Evolutionary conservation across 1,140 invertebrate species (phyloP).

Genomic region (Nasonia vitripennis): DNA sequence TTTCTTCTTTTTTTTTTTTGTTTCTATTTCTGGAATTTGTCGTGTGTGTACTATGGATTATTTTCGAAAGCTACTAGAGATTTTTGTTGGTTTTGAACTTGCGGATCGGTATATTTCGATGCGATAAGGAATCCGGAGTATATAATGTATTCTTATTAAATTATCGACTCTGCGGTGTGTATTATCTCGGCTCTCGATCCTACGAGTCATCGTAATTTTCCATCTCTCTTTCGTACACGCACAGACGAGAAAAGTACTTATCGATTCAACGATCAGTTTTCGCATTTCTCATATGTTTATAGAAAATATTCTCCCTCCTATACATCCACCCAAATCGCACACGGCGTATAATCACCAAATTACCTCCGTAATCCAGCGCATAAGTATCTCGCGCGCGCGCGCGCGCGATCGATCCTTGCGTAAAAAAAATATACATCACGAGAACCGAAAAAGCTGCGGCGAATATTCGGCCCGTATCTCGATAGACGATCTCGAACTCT

Average conservation of each 20-base stretch:
- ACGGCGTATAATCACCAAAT: slow-evolving; percentile 11
- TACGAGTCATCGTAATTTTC: slow-evolving; percentile 5
- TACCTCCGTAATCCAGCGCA: neutral
- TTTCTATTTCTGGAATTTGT: neutral
- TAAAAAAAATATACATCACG: neutral
- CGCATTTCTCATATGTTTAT: neutral
- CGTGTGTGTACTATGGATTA: too few species aligned
- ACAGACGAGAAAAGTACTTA: neutral
- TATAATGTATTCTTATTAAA: slow-evolving; percentile 21
- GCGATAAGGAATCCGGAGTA: neutral
- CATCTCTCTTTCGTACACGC: neutral
- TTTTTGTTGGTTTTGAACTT: too few species aligned
- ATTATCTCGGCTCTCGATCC: neutral
- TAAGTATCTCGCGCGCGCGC: neutral
- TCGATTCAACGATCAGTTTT: neutral
- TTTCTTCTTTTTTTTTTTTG: neutral
- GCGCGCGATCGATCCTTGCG: slow-evolving; percentile 15
- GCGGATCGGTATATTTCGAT: too few species aligned
- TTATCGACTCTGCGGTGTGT: neutral
- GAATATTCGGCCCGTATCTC: slow-evolving; percentile 28
- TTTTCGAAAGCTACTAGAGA: too few species aligned
- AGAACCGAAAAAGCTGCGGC: neutral
- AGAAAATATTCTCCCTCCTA: neutral
- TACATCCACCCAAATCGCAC: neutral
- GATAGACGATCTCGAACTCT: slow-evolving; percentile 9